These are phyloP conservation scores for Sarcophilus harrisii DNA, from an alignment of 2,797 vertebrate genomes.

Conservation along the genomic window DNA sequence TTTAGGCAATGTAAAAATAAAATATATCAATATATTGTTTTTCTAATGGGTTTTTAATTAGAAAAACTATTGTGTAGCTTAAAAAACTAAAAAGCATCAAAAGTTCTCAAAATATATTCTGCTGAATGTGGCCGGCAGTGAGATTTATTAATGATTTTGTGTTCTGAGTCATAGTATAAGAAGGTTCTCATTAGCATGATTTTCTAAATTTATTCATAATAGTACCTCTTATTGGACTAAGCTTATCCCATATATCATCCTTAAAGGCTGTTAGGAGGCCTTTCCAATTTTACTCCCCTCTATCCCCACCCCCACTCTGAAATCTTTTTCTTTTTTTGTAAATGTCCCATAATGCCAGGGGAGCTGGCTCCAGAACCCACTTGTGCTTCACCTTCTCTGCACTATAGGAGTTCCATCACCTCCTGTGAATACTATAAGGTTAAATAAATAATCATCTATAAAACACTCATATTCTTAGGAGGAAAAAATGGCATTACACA, in stretches of 20 bases:
- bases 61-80: neutral
- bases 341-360: neutral
- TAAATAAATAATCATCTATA: neutral
- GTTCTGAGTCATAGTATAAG: neutral
- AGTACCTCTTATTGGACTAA: neutral
- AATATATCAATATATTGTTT: neutral
- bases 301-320: neutral
- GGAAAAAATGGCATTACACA: neutral
- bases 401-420: neutral
- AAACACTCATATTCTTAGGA: neutral
- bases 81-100: neutral
- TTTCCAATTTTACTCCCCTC: neutral
- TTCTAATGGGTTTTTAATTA: neutral
- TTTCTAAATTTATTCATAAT: neutral
- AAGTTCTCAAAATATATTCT: neutral
- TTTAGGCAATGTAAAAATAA: neutral
- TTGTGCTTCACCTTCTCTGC: conserved; percentile 31
- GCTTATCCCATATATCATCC: neutral
- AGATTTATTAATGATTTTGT: neutral
- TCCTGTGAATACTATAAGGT: neutral
- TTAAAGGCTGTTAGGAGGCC: neutral
- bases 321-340: neutral
- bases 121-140: neutral
- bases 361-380: neutral
- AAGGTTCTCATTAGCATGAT: neutral